Evolutionary conservation across 2,113 vertebrate species (phyloP).

Genomic region (Gulo gulo): DNA sequence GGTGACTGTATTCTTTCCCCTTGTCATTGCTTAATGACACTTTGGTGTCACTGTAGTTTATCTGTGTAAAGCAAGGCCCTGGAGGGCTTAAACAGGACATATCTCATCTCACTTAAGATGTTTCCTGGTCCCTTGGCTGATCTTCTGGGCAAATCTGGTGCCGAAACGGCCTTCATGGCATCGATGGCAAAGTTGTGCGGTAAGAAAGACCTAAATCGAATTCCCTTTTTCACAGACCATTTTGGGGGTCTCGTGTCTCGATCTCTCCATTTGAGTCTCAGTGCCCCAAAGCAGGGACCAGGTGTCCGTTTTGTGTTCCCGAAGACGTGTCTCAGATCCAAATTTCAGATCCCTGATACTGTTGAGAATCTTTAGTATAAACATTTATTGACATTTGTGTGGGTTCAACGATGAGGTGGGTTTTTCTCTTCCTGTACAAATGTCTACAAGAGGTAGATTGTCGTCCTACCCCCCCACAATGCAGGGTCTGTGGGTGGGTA

Average conservation of each 20-base stretch:
- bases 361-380: neutral
- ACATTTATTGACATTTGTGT: neutral
- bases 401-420: neutral
- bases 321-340: neutral
- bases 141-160: constrained; percentile 45
- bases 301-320: neutral
- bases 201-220: constrained; percentile 7
- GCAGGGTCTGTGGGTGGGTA: neutral
- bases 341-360: neutral
- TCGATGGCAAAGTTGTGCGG: constrained; percentile 67
- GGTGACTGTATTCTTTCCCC: neutral
- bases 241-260: neutral
- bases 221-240: neutral
- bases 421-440: neutral
- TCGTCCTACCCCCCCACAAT: accelerated
- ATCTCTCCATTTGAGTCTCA: neutral
- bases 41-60: neutral
- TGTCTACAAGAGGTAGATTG: neutral
- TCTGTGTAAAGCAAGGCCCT: neutral
- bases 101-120: neutral
- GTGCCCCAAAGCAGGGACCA: neutral
- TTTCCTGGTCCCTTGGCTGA: constrained; percentile 44
- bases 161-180: constrained; percentile 28
- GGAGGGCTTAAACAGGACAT: neutral
- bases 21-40: neutral